phyloP scores from a whole-genome alignment of 2,113 vertebrate species.

The Zapornia atra region DNA sequence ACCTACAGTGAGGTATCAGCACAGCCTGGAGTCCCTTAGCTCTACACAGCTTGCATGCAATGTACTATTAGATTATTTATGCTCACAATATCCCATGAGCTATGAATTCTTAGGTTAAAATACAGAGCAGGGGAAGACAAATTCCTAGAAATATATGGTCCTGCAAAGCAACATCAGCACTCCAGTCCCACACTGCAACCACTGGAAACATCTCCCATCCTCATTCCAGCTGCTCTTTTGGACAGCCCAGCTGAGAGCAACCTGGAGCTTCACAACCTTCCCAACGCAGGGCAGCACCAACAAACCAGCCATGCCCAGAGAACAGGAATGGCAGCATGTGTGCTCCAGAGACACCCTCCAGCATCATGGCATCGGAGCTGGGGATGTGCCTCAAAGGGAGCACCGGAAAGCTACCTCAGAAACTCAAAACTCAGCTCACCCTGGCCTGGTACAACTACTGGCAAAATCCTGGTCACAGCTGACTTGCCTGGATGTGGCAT shows the following conservation, averaged over 20 bases:
- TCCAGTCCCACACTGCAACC: neutral
- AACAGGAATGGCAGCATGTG: neutral
- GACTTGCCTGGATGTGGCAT: neutral
- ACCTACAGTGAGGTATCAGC: too few species aligned
- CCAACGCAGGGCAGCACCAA: neutral
- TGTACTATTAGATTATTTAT: neutral
- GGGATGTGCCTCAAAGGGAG: neutral
- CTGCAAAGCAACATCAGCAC: neutral
- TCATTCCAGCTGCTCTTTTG: neutral
- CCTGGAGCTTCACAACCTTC: neutral
- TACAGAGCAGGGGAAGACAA: neutral
- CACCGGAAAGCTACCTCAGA: neutral
- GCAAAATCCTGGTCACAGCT: neutral
- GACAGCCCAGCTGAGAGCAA: neutral
- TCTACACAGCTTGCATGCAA: neutral
- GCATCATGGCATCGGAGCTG: neutral
- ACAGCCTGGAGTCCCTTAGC: neutral
- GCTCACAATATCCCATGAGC: neutral
- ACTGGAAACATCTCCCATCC: rapidly evolving
- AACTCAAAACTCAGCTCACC: neutral
- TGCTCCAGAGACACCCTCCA: neutral
- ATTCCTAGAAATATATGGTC: neutral
- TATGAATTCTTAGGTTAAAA: neutral
- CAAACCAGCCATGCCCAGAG: neutral
- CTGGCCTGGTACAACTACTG: neutral